A percentile compares a stretch with the other conserved stretches of the same genome.
phyloP scores from a whole-genome alignment of 2,797 vertebrate genomes.

The Uromys caudimaculatus region DNA sequence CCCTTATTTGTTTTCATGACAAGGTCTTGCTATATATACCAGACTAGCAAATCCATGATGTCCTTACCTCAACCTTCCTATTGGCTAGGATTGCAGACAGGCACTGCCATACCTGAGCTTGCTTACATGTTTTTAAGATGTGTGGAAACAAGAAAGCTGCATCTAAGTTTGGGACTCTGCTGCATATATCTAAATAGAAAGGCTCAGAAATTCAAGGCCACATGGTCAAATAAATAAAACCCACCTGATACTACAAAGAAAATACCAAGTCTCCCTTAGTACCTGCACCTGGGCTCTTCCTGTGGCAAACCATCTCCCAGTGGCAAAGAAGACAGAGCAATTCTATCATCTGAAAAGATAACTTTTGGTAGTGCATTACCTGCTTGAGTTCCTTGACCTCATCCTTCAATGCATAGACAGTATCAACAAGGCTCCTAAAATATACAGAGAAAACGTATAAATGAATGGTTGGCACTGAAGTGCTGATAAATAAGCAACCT shows the following conservation, averaged over 20 bases:
- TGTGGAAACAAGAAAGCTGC: background rate
- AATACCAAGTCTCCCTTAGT: background rate
- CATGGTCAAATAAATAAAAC: constrained; percentile 4
- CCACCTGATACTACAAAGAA: constrained; percentile 8
- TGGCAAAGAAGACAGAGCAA: background rate
- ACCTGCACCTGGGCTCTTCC: background rate
- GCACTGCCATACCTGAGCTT: background rate
- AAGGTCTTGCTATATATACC: background rate
- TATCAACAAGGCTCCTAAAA: constrained; percentile 97
- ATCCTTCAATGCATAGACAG: constrained; percentile 98
- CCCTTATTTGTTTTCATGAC: background rate
- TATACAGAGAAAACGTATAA: constrained; percentile 57
- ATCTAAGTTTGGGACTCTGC: background rate
- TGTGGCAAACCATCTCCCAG: background rate
- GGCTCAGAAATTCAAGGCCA: constrained; percentile 17
- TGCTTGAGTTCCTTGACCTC: constrained; percentile 98
- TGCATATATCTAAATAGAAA: background rate
- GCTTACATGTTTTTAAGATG: background rate
- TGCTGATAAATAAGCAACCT: background rate
- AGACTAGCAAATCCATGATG: background rate
- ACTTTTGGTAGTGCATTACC: constrained; percentile 86
- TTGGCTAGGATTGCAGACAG: background rate
- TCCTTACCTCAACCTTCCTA: background rate
- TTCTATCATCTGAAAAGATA: background rate
- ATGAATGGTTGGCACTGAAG: background rate